Evolutionary conservation across 2,113 vertebrate genomes (phyloP).

Genomic region (Microtus oregoni): DNA sequence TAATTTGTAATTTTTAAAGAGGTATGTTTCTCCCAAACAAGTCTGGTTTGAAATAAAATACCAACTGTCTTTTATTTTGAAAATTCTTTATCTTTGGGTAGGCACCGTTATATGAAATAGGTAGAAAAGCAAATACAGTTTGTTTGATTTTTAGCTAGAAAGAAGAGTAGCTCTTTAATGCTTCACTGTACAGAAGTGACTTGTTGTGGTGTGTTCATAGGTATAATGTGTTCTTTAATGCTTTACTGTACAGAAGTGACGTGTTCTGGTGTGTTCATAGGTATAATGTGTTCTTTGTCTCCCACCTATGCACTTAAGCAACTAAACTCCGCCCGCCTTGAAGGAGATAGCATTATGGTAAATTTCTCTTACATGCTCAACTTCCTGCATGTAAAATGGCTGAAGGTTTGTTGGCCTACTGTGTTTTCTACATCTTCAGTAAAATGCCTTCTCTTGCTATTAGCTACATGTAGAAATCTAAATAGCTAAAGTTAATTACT

Average conservation of each 20-base stretch:
- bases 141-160: conserved; percentile 26
- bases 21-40: background rate
- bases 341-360: conserved; percentile 93
- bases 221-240: conserved; percentile 81
- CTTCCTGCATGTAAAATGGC: conserved; percentile 95
- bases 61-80: conserved; percentile 44
- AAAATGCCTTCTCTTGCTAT: conserved; percentile 90
- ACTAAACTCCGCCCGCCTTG: conserved; percentile 89
- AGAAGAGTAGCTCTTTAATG: conserved; percentile 42
- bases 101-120: background rate
- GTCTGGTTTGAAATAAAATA: conserved; percentile 54
- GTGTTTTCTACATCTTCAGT: conserved; percentile 87
- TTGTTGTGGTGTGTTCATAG: conserved; percentile 78
- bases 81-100: conserved; percentile 42
- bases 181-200: conserved; percentile 66
- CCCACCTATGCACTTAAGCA: conserved; percentile 88
- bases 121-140: background rate
- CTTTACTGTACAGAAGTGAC: conserved; percentile 67
- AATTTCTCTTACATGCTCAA: conserved; percentile 94
- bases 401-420: conserved; percentile 93
- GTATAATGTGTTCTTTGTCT: conserved; percentile 88
- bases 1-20: conserved; percentile 58
- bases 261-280: conserved; percentile 78
- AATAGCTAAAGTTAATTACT: conserved; percentile 35
- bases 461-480: conserved; percentile 54